These are phyloP conservation scores for Nannospalax galili DNA, from an alignment of 2,113 vertebrate species.

Conservation along the genomic window DNA sequence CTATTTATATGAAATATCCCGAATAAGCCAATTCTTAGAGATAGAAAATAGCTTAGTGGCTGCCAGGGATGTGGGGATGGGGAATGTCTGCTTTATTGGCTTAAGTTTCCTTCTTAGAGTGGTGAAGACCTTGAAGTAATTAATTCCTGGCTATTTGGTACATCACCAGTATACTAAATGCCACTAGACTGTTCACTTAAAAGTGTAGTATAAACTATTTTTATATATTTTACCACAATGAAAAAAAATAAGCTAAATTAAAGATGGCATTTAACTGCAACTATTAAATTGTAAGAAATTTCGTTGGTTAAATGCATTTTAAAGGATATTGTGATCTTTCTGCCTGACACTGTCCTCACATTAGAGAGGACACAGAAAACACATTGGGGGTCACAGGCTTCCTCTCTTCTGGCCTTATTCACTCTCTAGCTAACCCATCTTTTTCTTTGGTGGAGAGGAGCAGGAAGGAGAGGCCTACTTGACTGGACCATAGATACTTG, in stretches of 20 bases:
- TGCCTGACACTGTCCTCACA: not conserved
- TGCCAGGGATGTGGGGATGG: not conserved
- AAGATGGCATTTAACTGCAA: slow-evolving; percentile 34
- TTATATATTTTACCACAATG: not conserved
- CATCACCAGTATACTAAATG: not conserved
- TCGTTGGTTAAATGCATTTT: not conserved
- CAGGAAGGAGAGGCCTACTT: not conserved
- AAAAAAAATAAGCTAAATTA: slow-evolving; percentile 6
- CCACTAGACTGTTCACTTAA: not conserved
- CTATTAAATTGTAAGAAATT: slow-evolving; percentile 7
- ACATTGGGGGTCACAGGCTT: not conserved
- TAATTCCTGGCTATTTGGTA: not conserved
- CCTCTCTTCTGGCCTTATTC: not conserved
- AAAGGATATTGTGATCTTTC: not conserved
- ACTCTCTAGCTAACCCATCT: not conserved
- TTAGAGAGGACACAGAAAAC: not conserved
- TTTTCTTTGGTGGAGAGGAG: not conserved
- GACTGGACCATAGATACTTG: not conserved
- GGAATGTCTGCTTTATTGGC: not conserved
- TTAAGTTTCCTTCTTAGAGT: not conserved
- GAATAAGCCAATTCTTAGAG: not conserved
- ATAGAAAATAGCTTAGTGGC: not conserved
- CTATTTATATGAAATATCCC: slow-evolving; percentile 21
- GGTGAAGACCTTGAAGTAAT: not conserved
- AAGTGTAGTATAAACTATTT: not conserved